A percentile compares a stretch with the other conserved stretches of the same genome.
phyloP scores from a whole-genome alignment of 2,888 invertebrate genomes.

The Ganaspis brasiliensis region DNA sequence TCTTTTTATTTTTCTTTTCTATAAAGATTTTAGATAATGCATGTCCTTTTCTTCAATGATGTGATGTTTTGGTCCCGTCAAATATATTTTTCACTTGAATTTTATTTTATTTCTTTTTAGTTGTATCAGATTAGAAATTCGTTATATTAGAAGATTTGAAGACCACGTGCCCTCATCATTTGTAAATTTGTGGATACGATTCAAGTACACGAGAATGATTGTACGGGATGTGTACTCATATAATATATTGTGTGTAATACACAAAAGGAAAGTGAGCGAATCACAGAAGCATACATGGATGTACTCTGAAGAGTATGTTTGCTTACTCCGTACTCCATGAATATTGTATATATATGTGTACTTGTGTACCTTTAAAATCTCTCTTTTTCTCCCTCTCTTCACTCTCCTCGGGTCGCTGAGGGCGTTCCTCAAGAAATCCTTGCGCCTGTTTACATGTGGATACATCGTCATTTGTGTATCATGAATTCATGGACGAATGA shows the following conservation, averaged over 20 bases:
- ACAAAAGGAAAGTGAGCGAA: constrained; percentile 33
- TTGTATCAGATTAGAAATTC: no score
- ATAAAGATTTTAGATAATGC: neutral
- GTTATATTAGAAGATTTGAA: no score
- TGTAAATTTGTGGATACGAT: constrained; percentile 14
- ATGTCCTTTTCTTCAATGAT: no score
- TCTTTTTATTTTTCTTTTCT: neutral
- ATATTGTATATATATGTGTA: constrained; percentile 8
- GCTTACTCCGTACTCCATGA: neutral
- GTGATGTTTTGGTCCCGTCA: no score
- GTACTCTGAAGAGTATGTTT: constrained; percentile 13
- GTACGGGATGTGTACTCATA: constrained; percentile 3
- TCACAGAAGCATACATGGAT: constrained; percentile 19
- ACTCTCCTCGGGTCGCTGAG: constrained; percentile 47
- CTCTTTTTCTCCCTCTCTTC: neutral
- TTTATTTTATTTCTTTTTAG: no score
- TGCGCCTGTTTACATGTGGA: constrained; percentile 58
- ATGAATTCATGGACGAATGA: constrained; percentile 42
- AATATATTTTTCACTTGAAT: no score
- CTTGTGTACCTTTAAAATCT: neutral
- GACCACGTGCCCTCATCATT: neutral
- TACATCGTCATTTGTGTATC: constrained; percentile 36
- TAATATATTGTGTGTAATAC: constrained; percentile 22
- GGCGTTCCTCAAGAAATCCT: constrained; percentile 67
- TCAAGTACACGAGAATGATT: constrained; percentile 1